Percentiles rank a stretch among this genome's conserved stretches.
These are phyloP conservation scores for Malurus alboscapulatus DNA, from an alignment of 2,113 vertebrate genomes.

Conservation along the genomic window DNA sequence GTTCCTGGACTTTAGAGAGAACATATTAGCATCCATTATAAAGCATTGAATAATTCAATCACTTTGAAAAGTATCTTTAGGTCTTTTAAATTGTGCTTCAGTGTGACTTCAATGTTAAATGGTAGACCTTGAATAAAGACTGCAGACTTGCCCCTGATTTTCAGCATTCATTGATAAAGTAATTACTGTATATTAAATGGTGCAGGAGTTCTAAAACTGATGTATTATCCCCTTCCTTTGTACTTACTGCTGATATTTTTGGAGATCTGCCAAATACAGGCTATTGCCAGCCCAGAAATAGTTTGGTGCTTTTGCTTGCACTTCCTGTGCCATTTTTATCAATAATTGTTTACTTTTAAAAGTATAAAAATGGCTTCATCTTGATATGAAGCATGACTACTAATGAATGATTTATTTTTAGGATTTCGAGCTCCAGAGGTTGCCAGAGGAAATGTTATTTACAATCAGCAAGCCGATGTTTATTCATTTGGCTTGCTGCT, in stretches of 20 bases:
- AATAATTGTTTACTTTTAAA: neutral
- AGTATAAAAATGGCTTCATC: neutral
- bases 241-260: neutral
- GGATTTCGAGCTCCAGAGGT: conserved; percentile 96
- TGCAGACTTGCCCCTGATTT: neutral
- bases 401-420: conserved; percentile 47
- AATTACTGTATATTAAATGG: neutral
- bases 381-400: neutral
- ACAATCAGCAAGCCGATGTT: conserved; percentile 94
- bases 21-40: neutral
- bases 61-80: neutral
- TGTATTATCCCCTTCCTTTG: neutral
- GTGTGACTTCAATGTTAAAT: neutral
- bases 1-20: neutral
- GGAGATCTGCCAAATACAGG: neutral
- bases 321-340: conserved; percentile 6
- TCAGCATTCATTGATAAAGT: neutral
- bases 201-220: neutral
- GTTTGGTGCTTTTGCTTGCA: neutral
- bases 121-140: neutral
- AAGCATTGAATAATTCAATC: neutral
- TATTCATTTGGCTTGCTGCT: conserved; percentile 95
- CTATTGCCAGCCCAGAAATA: conserved; percentile 1
- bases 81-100: neutral
- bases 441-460: conserved; percentile 92